Percentiles rank a stretch among this genome's conserved stretches.
Evolutionary conservation across 2,113 vertebrate species (phyloP).

Genomic region (Motacilla alba): DNA sequence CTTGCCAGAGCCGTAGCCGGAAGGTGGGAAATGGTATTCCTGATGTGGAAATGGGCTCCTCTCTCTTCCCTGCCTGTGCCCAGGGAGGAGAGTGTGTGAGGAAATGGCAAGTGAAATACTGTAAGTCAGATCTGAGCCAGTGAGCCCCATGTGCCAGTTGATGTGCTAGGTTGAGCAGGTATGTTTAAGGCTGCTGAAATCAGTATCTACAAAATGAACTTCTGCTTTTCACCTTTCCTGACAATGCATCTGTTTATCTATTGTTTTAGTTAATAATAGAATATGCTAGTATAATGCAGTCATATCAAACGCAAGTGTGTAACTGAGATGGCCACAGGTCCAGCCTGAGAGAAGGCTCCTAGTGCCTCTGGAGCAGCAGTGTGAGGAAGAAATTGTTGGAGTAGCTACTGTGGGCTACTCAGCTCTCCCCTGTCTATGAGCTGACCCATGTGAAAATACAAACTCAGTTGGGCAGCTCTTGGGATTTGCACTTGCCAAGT

Average conservation of each 20-base stretch:
- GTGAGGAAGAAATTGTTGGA: neutral
- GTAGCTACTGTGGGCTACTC: neutral
- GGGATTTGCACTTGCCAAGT: neutral
- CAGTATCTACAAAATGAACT: neutral
- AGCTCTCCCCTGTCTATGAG: neutral
- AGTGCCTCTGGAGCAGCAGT: neutral
- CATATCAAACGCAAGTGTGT: neutral
- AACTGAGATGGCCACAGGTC: neutral
- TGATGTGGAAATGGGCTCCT: neutral
- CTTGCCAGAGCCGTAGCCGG: neutral
- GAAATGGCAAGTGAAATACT: neutral
- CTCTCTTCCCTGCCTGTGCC: neutral
- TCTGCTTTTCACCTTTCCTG: neutral
- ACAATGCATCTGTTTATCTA: neutral
- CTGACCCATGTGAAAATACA: neutral
- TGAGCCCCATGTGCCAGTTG: neutral
- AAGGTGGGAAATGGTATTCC: neutral
- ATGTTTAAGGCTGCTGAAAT: neutral
- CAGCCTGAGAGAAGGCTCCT: neutral
- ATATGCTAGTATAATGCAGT: neutral
- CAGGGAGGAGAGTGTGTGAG: accelerated
- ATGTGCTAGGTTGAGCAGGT: neutral
- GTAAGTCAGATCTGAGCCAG: neutral
- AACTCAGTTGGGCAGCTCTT: neutral
- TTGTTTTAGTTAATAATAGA: neutral